Percentiles rank a stretch among this genome's conserved stretches.
These are phyloP conservation scores for Rhabdomys pumilio DNA, from an alignment of 2,797 vertebrate genomes.

Conservation along the genomic window DNA sequence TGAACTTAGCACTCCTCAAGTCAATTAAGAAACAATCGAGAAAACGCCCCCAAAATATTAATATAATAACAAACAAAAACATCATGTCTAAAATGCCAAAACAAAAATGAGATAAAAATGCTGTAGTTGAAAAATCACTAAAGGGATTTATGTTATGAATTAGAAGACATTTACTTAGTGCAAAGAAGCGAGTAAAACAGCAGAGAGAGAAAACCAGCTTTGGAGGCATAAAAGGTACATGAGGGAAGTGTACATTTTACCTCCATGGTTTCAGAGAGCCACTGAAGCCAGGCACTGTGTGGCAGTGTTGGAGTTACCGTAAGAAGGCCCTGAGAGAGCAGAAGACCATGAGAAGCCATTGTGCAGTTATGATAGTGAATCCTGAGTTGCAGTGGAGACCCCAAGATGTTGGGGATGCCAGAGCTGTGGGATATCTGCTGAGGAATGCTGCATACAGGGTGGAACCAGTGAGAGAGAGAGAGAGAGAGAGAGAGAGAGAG, in stretches of 20 bases:
- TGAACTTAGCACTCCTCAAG: not conserved
- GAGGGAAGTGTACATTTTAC: not conserved
- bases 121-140: constrained; percentile 37
- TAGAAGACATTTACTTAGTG: constrained; percentile 31
- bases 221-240: not conserved
- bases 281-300: not conserved
- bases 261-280: not conserved
- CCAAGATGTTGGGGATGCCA: not conserved
- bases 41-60: not conserved
- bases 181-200: constrained; percentile 37
- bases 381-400: not conserved
- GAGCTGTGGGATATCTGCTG: not conserved
- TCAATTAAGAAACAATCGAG: constrained; percentile 53
- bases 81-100: not conserved
- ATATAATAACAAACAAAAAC: not conserved
- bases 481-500: not conserved
- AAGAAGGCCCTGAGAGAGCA: not conserved
- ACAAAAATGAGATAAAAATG: not conserved
- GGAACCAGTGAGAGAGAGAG: not conserved
- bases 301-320: not conserved
- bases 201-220: not conserved
- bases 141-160: constrained; percentile 30
- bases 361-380: no score
- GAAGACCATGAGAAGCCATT: not conserved
- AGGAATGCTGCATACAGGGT: not conserved